A percentile compares a stretch with the other conserved stretches of the same genome.
phyloP scores from a whole-genome alignment of 2,888 invertebrate species.

The Stenolophus ochropezus region DNA sequence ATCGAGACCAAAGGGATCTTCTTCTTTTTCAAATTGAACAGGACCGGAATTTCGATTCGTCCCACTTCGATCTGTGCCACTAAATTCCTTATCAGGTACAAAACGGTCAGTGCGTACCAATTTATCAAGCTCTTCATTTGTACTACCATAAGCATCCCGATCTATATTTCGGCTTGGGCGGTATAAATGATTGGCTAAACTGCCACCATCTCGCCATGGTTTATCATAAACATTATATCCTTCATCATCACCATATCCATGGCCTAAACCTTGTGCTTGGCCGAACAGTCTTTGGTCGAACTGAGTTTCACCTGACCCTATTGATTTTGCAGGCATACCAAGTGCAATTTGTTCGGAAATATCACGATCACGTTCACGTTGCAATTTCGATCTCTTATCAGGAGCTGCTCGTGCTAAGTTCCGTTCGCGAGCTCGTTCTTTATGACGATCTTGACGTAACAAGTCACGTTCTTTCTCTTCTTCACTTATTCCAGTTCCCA shows the following conservation, averaged over 20 bases:
- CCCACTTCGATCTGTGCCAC: constrained; percentile 87
- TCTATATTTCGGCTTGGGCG: constrained; percentile 91
- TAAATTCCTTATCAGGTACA: constrained; percentile 98
- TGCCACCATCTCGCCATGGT: constrained; percentile 95
- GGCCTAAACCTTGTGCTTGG: constrained; percentile 90
- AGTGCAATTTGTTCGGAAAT: constrained; percentile 99
- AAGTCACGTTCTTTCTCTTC: constrained; percentile 89
- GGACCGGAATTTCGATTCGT: constrained; percentile 86
- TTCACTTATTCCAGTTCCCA: constrained; percentile 77
- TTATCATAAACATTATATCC: constrained; percentile 98
- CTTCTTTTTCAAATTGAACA: constrained; percentile 94
- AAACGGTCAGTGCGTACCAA: constrained; percentile 90
- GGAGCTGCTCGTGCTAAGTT: constrained; percentile 96
- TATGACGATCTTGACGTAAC: constrained; percentile 90
- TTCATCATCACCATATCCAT: constrained; percentile 97
- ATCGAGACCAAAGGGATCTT: constrained; percentile 98
- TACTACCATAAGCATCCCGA: constrained; percentile 90
- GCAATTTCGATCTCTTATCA: constrained; percentile 92
- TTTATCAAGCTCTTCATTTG: constrained; percentile 86
- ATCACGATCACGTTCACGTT: constrained; percentile 94
- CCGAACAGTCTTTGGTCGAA: constrained; percentile 98
- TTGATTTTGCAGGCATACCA: constrained; percentile 91
- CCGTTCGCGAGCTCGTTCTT: constrained; percentile 93
- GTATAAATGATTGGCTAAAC: constrained; percentile 92
- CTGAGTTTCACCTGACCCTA: constrained; percentile 84